Base-by-base conservation (phyloP, 1,140 invertebrate genomes). In the Hirudo medicinalis region DNA sequence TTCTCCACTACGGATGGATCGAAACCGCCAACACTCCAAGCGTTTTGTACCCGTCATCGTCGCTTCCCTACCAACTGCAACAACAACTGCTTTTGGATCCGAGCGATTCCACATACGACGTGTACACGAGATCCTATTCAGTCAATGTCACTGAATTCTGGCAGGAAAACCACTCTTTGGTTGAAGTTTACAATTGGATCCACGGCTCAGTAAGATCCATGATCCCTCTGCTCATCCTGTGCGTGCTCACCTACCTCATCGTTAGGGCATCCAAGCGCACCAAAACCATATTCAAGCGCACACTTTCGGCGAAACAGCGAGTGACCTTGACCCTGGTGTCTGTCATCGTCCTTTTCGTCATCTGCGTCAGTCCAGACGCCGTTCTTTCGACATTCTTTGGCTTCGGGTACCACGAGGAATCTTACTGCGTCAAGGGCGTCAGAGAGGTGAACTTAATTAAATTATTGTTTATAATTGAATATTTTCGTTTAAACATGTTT, bases 271-370 rank as follows among this genome's bases (percentile, higher is more conserved):
- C 90, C 4, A 85, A 78, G 63, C 76, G 75, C 74, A 78, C 79
- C 70, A 25, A 27, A 49, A 25, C 69, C 32, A 36, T 68, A 2
- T 40, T 29, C 25, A 70, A 54, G 19, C n/a, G 22, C 17, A 36
- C 19, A 40, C 49, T 54, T 25, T 70, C 69, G 19, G 20, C 20
- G 19, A 75, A 78, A n/a, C 76, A 79, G 49, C 76, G 87, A 54
- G 89, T 90, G 70, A 90, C 89, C 0, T 82, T 89, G 8, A 89
- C 89, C 76, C 81, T 91, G 53, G 88, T 91, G 63, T 85, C 87
- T 2, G 88, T 91, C 2, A 88, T 91, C 0, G 81, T 90, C 2
- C 81, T 88, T 70, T 90, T 90, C 78, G 81, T 90, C 25, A 78
- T 89, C 2, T 91, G 89, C 77, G 88, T 89, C 77, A 83, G 87